Evolutionary conservation across 2,797 vertebrate genomes (phyloP), one percentile per base, ranked within the genome.

Genomic region (Acrocephalus scirpaceus): DNA sequence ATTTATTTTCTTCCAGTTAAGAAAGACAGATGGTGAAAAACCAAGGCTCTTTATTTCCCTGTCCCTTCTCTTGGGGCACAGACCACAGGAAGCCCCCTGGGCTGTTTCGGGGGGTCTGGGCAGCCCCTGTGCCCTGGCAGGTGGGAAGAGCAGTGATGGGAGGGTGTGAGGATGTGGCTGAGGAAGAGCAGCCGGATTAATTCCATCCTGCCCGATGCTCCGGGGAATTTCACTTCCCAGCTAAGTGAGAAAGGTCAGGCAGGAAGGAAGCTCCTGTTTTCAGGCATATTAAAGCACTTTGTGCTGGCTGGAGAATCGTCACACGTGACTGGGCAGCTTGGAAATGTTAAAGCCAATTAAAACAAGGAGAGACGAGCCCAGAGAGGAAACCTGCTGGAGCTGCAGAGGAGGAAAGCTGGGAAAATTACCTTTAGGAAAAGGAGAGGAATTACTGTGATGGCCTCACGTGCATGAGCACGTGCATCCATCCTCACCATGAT

Each of bases 281-380:
- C 88, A 60, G 67, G 67, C 48, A 15, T 26, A 34, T 79, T 76
- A 79, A 90, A 78, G 25, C 36, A 66, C 87, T 90, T 40, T 25
- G 58, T 65, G 53, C 51, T 67, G 81, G 81, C 74, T 93, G 44
- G 40, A 51, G 77, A 66, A 70, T 40, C 64, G 58, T 48, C 86
- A 91, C 60, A 87, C 85, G 60, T 56, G 60, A 48, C 78, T 76
- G 60, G 64, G 60, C 75, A 91, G 36, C 56, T 90, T 82, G 53
- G 58, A 90, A 91, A 78, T 75, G 54, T 69, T 92, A 64, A 76
- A 79, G 50, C 34, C 27, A 91, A 73, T 93, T 89, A 89, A 81
- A 89, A 73, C 22, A 36, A 56, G 44, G 44, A 69, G 78, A 87
- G 67, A 74, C 34, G 58, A 85, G 29, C 40, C 65, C 34, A 7